Evolutionary conservation across 2,113 vertebrate species (phyloP), one percentile per base, ranked within the genome.

Genomic region (Pseudopodoces humilis): DNA sequence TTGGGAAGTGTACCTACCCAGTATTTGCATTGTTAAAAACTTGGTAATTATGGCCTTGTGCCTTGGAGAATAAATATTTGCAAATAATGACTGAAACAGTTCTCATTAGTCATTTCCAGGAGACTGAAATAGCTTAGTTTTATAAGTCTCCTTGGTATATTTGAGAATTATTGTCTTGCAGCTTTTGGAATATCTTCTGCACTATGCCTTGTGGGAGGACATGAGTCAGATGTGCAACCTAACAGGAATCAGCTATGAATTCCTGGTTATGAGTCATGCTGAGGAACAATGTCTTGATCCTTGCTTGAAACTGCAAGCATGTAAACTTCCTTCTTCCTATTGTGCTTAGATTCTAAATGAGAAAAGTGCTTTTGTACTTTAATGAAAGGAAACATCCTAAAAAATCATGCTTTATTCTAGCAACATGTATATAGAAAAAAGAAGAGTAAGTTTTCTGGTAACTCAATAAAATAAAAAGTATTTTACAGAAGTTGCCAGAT

Each of bases 291-390:
- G 84, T 86, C 74, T 90, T 95, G 74, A 82, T 96, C 71, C 33
- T 90, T 78, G 60, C 75, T 92, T 96, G 69, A 90, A 71, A 62
- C 50, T 4, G 1, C 49, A 88, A 87, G 90, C 37, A 35, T 88
- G 74, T 94, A 96, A 97, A 96, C 95, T 98, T 97, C 97, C 97
- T 96, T 94, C 64, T 96, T 93, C 93, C 95, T 87, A 93, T 95
- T 95, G 86, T 91, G 33, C 69, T 92, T 79, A 62, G 33, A 47
- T 92, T 92, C 58, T 85, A 74, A 82, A 92, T 60, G 83, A 65
- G 83, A 92, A 87, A 94, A 81, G 43, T 91, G 19, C 37, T 76
- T 95, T 86, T 92, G 71, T 94, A 82, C 55, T 86, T 92, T 63
- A 94, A 62, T 76, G 69, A 59, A 84, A 92, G 74, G 31, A 65